Base-by-base conservation (phyloP, 1,140 invertebrate species). In the Euura lappo region DNA sequence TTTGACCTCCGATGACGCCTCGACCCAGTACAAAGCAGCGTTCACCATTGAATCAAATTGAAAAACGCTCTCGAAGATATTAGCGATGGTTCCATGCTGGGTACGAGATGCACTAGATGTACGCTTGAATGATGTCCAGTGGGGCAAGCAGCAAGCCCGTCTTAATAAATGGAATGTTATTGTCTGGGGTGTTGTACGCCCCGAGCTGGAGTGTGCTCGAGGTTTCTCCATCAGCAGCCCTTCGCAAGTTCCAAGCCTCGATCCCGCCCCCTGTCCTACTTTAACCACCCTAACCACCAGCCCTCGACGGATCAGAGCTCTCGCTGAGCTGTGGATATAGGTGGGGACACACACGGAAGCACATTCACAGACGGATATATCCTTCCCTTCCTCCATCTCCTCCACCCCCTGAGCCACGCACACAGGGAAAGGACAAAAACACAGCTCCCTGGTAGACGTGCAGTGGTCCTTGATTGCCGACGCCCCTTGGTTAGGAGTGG, bases 401-500 rank as follows among this genome's bases (percentile, higher is more conserved):
- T 3, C 28, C 51, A 60, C 51, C 51, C 51, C 51, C 51, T 60
- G 13, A 60, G 13, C 10, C 6, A 60, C 51, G 6, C 51, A 11
- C 51, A 11, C 8, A 60, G 8, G 51, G 51, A 11, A 11, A n/a
- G 51, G 51, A 60, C 51, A 60, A 60, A 60, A 60, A 60, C 51
- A 60, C 51, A n/a, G 8, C 28, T 28, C 28, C 28, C 28, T 1
- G 51, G 51, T 8, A 60, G 10, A 60, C 51, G 51, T 60, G 51
- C 51, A n/a, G 77, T 72, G 75, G 71, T 79, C 71, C 77, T 76
- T 80, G 79, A 80, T 80, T 80, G 77, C 69, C 74, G 74, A 73
- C 51, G 51, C 51, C 13, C 5, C 51, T 60, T 60, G 51, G 51
- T 6, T n/a, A n/a, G 51, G 51, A 6, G 51, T 60, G 8, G 3